Evolutionary conservation across 2,797 vertebrate species (phyloP).

Genomic region (Holocentrus rufus): DNA sequence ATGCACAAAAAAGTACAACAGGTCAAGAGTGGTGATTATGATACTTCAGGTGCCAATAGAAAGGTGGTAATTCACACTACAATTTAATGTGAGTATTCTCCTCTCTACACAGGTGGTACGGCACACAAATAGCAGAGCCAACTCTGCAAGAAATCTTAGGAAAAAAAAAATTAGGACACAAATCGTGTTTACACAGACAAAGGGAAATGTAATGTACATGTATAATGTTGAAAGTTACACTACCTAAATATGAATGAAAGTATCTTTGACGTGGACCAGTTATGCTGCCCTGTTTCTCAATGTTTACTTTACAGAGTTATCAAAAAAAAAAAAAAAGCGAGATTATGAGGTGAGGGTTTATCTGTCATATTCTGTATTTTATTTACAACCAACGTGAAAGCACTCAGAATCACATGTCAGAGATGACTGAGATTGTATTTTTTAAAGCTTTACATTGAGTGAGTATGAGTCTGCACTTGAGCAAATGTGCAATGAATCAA

Average conservation of each 20-base stretch:
- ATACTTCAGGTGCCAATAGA: slow-evolving; percentile 75
- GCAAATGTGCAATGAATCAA: slow-evolving; percentile 76
- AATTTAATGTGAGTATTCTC: slow-evolving; percentile 32
- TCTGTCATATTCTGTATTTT: slow-evolving; percentile 74
- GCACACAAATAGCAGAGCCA: slow-evolving; percentile 27
- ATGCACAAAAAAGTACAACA: slow-evolving; percentile 79
- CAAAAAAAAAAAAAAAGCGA: slow-evolving; percentile 47
- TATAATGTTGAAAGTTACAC: slow-evolving; percentile 72
- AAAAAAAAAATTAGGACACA: slow-evolving; percentile 33
- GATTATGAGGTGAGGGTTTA: slow-evolving; percentile 58
- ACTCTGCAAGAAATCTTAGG: slow-evolving; percentile 27
- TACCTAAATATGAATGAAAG: slow-evolving; percentile 80
- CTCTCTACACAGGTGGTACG: slow-evolving; percentile 33
- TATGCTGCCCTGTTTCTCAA: slow-evolving; percentile 77
- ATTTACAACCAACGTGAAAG: slow-evolving; percentile 59
- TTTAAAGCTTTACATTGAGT: slow-evolving; percentile 83
- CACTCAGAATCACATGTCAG: slow-evolving; percentile 74
- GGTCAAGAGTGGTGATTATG: slow-evolving; percentile 49
- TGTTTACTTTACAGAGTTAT: slow-evolving; percentile 76
- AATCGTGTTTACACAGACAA: slow-evolving; percentile 73
- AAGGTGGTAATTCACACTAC: slow-evolving; percentile 34
- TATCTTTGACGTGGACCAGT: slow-evolving; percentile 75
- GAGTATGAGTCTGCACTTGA: slow-evolving; percentile 74
- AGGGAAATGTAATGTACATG: slow-evolving; percentile 74
- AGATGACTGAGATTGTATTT: slow-evolving; percentile 85